A percentile compares a stretch with the other conserved stretches of the same genome.
Conservation (phyloP, 2,113 vertebrate genomes). For the Synodontis membranacea region DNA sequence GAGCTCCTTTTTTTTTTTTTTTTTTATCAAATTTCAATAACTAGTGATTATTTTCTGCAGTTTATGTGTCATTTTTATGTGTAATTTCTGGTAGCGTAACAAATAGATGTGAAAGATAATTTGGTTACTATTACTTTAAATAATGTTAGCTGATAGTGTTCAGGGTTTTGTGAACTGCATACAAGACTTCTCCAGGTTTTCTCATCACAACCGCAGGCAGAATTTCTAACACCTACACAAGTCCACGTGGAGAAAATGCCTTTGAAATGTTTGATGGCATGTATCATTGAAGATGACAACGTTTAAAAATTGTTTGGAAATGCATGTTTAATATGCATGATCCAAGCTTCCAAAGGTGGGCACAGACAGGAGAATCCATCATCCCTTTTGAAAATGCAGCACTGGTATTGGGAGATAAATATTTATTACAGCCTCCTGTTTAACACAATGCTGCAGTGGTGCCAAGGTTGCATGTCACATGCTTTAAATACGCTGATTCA, state of each 20-base stretch:
- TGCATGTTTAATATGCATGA: slow-evolving; percentile 77
- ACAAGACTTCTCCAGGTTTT: slow-evolving; percentile 14
- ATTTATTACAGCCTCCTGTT: slow-evolving; percentile 65
- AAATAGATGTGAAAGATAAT: neutral
- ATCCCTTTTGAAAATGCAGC: slow-evolving; percentile 68
- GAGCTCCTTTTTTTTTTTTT: neutral
- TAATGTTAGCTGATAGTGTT: neutral
- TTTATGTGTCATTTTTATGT: neutral
- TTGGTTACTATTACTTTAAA: neutral
- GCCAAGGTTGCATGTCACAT: slow-evolving; percentile 50
- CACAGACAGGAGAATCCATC: slow-evolving; percentile 75
- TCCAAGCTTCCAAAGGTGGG: slow-evolving; percentile 72
- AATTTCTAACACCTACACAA: slow-evolving; percentile 8
- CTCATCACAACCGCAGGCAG: neutral
- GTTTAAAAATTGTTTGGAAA: slow-evolving; percentile 77
- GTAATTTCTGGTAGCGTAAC: neutral
- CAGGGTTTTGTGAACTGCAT: neutral
- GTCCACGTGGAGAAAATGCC: slow-evolving; percentile 16
- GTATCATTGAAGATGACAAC: slow-evolving; percentile 77
- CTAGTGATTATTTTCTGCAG: neutral
- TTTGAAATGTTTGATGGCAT: slow-evolving; percentile 68
- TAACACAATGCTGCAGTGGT: slow-evolving; percentile 46
- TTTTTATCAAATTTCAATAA: neutral
- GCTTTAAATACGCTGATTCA: slow-evolving; percentile 19
- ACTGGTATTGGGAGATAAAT: slow-evolving; percentile 74